phyloP scores from a whole-genome alignment of 2,113 vertebrate species.

The Stigmatopora argus region DNA sequence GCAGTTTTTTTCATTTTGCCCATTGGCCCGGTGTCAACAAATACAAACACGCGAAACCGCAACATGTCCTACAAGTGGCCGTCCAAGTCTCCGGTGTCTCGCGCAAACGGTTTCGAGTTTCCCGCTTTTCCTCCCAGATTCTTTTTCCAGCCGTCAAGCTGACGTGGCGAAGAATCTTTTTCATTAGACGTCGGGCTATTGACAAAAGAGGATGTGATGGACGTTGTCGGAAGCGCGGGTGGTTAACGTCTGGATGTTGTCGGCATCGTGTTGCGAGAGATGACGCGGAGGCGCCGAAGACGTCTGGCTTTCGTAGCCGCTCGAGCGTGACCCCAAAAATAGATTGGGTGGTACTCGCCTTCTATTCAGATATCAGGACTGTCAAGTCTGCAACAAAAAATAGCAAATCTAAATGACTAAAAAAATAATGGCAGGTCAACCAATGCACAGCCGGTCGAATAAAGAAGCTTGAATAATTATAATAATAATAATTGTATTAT shows the following conservation, averaged over 20 bases:
- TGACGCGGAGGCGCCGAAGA: conserved; percentile 28
- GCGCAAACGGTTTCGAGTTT: conserved; percentile 36
- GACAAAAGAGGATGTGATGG: neutral
- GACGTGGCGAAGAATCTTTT: neutral
- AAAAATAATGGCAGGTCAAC: too few species aligned
- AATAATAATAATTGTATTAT: too few species aligned
- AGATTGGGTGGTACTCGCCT: neutral
- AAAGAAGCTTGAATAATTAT: too few species aligned
- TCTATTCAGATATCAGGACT: neutral
- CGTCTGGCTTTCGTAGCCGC: neutral
- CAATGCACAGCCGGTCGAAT: too few species aligned
- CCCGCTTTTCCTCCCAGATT: conserved; percentile 40
- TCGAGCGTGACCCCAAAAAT: neutral
- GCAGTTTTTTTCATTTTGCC: neutral
- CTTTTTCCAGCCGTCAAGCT: conserved; percentile 50
- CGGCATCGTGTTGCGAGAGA: conserved; percentile 33
- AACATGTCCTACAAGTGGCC: conserved; percentile 17
- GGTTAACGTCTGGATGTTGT: conserved; percentile 41
- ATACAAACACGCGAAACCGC: neutral
- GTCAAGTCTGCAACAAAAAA: too few species aligned
- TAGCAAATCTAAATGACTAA: too few species aligned
- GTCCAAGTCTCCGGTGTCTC: conserved; percentile 38
- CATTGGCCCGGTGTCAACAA: neutral
- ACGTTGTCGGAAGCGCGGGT: conserved; percentile 13
- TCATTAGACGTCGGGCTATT: neutral